These are phyloP conservation scores for Pogonophryne albipinna DNA, from an alignment of 2,797 vertebrate genomes.

Conservation along the genomic window DNA sequence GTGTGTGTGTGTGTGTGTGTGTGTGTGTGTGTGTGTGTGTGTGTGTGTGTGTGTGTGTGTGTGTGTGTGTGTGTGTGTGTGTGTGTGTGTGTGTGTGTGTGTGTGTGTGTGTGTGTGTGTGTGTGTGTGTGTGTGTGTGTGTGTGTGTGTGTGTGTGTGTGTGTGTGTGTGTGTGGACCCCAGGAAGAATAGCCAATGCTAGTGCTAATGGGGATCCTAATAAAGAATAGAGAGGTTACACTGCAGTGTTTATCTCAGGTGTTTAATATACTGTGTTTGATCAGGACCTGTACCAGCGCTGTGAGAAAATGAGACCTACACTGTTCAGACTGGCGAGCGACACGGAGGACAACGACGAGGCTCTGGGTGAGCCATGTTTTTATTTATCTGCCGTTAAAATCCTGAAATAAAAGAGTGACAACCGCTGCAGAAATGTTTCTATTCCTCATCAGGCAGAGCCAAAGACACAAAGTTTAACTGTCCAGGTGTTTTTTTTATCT, in stretches of 20 bases:
- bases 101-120: too few relatives aligned
- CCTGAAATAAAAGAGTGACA: background rate
- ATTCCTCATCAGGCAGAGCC: background rate
- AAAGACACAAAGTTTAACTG: background rate
- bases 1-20: too few relatives aligned
- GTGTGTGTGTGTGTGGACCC: too few relatives aligned
- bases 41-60: too few relatives aligned
- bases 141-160: too few relatives aligned
- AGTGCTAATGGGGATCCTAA: background rate
- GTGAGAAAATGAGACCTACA: slow-evolving; percentile 93
- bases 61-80: too few relatives aligned
- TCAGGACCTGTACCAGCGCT: slow-evolving; percentile 82
- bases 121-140: too few relatives aligned
- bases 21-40: too few relatives aligned
- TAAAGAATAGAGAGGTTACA: background rate
- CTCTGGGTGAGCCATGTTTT: slow-evolving; percentile 87
- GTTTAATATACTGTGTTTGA: background rate
- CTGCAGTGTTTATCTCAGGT: background rate
- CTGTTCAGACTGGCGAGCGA: slow-evolving; percentile 97
- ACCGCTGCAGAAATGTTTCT: background rate
- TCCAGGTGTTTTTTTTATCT: background rate
- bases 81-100: too few relatives aligned
- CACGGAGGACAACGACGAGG: slow-evolving; percentile 98
- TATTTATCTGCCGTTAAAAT: background rate
- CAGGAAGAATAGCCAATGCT: too few relatives aligned